Evolutionary conservation across 2,888 invertebrate species (phyloP).

Genomic region (Prosopocoilus inquinatus): DNA sequence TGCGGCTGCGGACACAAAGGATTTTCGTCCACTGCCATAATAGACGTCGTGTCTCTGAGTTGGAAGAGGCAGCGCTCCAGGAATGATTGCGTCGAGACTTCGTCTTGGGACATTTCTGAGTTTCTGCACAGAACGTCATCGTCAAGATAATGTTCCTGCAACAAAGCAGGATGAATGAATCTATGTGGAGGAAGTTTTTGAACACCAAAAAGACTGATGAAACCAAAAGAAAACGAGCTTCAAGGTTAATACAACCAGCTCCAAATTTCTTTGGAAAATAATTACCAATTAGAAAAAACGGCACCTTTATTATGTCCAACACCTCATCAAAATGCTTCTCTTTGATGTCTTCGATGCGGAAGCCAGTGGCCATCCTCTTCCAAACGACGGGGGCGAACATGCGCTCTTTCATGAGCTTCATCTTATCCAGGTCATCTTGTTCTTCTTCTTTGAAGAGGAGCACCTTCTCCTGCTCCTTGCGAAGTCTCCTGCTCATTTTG

Average conservation of each 20-base stretch:
- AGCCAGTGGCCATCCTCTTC: conserved; percentile 38
- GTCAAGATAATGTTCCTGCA: conserved; percentile 35
- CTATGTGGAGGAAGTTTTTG: no score
- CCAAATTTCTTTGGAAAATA: no score
- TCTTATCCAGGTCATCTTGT: conserved; percentile 41
- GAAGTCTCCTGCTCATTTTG: conserved; percentile 42
- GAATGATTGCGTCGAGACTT: conserved; percentile 38
- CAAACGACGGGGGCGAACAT: conserved; percentile 42
- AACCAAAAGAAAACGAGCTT: no score
- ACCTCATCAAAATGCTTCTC: conserved; percentile 35
- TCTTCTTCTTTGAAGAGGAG: conserved; percentile 39
- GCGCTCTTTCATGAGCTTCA: conserved; percentile 34
- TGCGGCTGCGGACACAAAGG: neutral
- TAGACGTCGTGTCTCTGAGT: conserved; percentile 41
- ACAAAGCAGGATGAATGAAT: neutral
- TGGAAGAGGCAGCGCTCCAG: conserved; percentile 34
- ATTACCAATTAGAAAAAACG: neutral
- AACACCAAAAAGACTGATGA: no score
- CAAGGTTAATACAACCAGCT: no score
- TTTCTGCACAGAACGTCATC: conserved; percentile 44
- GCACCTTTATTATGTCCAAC: conserved; percentile 38
- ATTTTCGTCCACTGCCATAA: conserved; percentile 41
- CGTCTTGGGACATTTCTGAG: conserved; percentile 39
- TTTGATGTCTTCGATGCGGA: conserved; percentile 43
- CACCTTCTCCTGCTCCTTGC: conserved; percentile 39